Conservation (phyloP, 2,888 invertebrate genomes). For the Caradrina clavipalpis region DNA sequence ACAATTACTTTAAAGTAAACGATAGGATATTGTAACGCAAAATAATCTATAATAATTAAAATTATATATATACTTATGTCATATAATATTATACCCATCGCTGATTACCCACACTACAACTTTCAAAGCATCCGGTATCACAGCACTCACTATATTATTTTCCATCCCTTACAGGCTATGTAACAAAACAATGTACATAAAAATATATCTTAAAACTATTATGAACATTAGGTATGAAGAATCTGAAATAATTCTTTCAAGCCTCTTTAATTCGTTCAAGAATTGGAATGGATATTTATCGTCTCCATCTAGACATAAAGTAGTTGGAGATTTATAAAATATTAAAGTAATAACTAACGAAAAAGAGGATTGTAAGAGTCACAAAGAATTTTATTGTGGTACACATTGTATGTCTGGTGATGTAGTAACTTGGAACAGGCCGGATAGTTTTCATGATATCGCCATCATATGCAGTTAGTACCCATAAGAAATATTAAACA, state of each 20-base stretch:
- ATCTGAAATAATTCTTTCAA: conserved; percentile 62
- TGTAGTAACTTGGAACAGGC: conserved; percentile 60
- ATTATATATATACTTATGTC: conserved; percentile 42
- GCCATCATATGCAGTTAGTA: conserved; percentile 25
- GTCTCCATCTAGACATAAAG: conserved; percentile 61
- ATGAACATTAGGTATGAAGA: conserved; percentile 69
- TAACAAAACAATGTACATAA: conserved; percentile 75
- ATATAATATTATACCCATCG: conserved; percentile 65
- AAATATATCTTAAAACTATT: conserved; percentile 76
- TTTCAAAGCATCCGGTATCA: conserved; percentile 84
- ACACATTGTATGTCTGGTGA: conserved; percentile 38
- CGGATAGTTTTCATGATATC: conserved; percentile 61
- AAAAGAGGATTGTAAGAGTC: conserved; percentile 61
- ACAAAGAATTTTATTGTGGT: conserved; percentile 28
- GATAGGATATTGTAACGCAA: conserved; percentile 51
- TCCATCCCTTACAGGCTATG: conserved; percentile 80
- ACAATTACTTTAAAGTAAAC: conserved; percentile 50
- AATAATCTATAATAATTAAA: conserved; percentile 52
- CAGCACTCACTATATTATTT: conserved; percentile 83
- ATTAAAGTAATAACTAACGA: conserved; percentile 46
- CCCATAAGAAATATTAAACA: conserved; percentile 36
- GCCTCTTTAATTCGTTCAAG: conserved; percentile 61
- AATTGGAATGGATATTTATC: conserved; percentile 52
- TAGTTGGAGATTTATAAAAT: conserved; percentile 37
- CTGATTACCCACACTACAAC: conserved; percentile 71